Evolutionary conservation across 2,888 invertebrate species (phyloP), one percentile per base, ranked within the genome.

Genomic region (Cepaea hortensis): DNA sequence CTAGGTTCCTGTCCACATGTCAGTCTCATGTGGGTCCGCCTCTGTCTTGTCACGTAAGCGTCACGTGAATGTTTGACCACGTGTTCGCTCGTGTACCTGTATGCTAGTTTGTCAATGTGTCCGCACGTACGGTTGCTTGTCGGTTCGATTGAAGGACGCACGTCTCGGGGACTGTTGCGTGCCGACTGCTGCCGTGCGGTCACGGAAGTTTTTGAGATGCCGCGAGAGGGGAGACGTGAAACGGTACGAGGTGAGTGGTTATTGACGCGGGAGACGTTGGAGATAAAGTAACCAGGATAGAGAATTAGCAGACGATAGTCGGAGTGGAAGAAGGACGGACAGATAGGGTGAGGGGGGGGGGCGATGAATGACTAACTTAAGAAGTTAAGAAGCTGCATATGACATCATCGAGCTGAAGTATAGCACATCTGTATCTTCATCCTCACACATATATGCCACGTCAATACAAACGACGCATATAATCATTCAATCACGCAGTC

Each of bases 51-150:
- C 72, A 70, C 62, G 85, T 61, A 55, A 55, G 55, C 7, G 18
- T 79, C 23, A 48, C 75, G 77, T 85, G 85, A 65, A 20, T 80
- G 80, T 85, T 79, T 68, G 81, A 55, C 35, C 80, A 79, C 48
- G 35, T 18, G 84, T 77, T 72, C 72, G 80, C 68, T 35, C 62
- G 35, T 70, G 20, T 46, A 48, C 35, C 61, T 50, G 85, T 62
- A 35, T 48, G 85, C 72, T 81, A n/a, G 85, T 85, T 48, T 68
- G 76, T 68, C 65, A 15, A 62, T 81, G 81, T n/a, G 81, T 76
- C 11, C 70, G 85, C 81, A 75, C 76, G 85, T 65, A 75, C 46
- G 48, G n/a, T 55, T 61, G 68, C 77, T n/a, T 85, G 85, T 72
- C 65, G 35, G 85, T 72, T 55, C 48, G 72, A 55, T 15, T 80